phyloP scores from a whole-genome alignment of 2,113 vertebrate species.

The Protobothrops flavoviridis region DNA sequence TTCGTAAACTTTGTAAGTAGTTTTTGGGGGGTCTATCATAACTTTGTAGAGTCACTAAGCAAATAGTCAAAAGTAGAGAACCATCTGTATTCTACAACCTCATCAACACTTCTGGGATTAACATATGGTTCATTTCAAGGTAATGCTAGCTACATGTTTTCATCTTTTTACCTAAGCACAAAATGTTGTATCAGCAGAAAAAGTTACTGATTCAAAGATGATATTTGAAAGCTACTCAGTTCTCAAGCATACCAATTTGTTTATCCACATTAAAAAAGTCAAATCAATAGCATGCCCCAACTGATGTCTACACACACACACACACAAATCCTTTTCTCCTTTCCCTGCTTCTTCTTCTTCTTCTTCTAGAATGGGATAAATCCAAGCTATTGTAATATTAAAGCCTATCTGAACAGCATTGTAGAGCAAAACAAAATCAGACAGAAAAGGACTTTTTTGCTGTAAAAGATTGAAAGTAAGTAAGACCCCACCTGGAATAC shows the following conservation, averaged over 20 bases:
- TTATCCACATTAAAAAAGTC: neutral
- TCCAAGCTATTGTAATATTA: neutral
- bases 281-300: neutral
- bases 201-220: neutral
- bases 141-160: neutral
- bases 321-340: too few species aligned
- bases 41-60: neutral
- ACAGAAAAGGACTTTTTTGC: neutral
- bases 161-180: neutral
- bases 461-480: neutral
- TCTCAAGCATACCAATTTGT: neutral
- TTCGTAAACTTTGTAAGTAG: neutral
- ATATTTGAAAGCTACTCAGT: neutral
- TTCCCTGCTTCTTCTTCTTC: neutral
- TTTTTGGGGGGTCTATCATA: neutral
- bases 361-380: neutral
- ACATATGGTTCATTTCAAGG: neutral
- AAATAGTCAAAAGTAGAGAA: neutral
- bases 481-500: too few species aligned
- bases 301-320: neutral
- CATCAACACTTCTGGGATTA: neutral
- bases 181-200: neutral
- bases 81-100: neutral
- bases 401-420: neutral
- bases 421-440: neutral